Conservation (phyloP, 2,888 invertebrate species). For the Auanema sp. region DNA sequence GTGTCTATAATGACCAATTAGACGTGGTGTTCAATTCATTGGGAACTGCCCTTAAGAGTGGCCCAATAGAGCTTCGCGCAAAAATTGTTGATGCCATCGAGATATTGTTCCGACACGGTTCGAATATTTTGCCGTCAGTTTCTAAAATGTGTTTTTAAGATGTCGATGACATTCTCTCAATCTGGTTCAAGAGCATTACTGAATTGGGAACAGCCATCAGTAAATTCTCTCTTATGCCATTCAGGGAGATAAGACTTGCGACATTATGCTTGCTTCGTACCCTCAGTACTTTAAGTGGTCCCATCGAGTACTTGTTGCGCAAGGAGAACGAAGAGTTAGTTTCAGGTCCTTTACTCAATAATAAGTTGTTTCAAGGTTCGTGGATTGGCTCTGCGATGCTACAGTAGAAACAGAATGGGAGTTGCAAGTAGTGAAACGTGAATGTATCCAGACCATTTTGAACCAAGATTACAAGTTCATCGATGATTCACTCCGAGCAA, state of each 20-base stretch:
- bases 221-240: too few relatives aligned
- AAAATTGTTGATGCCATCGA: constrained; percentile 29
- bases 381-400: constrained; percentile 17
- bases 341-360: too few relatives aligned
- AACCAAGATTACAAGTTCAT: constrained; percentile 2
- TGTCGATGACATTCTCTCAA: too few relatives aligned
- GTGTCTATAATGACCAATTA: neutral
- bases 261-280: too few relatives aligned
- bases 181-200: too few relatives aligned
- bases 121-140: neutral
- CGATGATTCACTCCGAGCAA: neutral
- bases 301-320: too few relatives aligned
- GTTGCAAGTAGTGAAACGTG: constrained; percentile 5
- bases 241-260: too few relatives aligned
- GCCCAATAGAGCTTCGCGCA: constrained; percentile 29
- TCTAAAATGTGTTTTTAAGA: too few relatives aligned
- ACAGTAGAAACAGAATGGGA: constrained; percentile 14
- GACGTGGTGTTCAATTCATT: constrained; percentile 2
- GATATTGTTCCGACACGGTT: constrained; percentile 31
- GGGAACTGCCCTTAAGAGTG: constrained; percentile 26
- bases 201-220: too few relatives aligned
- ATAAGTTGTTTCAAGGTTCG: constrained; percentile 9
- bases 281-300: too few relatives aligned
- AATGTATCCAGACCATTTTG: constrained; percentile 5
- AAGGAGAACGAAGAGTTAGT: too few relatives aligned